These are phyloP conservation scores for Temnothorax unifasciatus DNA, from an alignment of 2,888 invertebrate species.

Conservation along the genomic window DNA sequence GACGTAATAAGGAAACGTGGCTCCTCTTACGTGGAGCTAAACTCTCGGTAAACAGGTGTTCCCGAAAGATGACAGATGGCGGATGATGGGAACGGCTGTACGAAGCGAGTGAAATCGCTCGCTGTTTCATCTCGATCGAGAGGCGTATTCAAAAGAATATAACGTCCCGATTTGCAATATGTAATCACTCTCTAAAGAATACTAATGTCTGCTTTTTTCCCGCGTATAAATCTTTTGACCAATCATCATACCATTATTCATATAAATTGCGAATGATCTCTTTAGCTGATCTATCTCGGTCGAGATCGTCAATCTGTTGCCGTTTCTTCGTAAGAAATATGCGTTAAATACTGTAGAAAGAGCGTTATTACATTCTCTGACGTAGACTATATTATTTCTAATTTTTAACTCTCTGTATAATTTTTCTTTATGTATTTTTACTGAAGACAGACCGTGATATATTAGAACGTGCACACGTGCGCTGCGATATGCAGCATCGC, in stretches of 20 bases:
- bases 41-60: conserved; percentile 75
- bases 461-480: conserved; percentile 8
- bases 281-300: conserved; percentile 5
- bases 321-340: not conserved
- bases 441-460: not conserved
- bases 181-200: conserved; percentile 15
- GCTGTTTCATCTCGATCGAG: conserved; percentile 51
- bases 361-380: not conserved
- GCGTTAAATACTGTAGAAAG: not conserved
- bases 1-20: conserved; percentile 60
- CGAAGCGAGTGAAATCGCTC: conserved; percentile 67
- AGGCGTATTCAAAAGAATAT: conserved; percentile 11
- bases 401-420: not conserved
- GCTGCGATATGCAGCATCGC: conserved; percentile 32
- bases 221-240: not conserved
- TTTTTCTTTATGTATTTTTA: conserved; percentile 4
- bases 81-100: conserved; percentile 69
- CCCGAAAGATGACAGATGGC: conserved; percentile 73
- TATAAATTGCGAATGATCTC: conserved; percentile 2
- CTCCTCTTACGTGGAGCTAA: conserved; percentile 49
- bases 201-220: not conserved
- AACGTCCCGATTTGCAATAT: not conserved
- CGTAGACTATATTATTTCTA: not conserved
- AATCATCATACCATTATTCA: not conserved
- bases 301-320: not conserved